A percentile compares a stretch with the other conserved stretches of the same genome.
phyloP scores from a whole-genome alignment of 2,113 vertebrate species.

The Microcebus lehilahytsara region DNA sequence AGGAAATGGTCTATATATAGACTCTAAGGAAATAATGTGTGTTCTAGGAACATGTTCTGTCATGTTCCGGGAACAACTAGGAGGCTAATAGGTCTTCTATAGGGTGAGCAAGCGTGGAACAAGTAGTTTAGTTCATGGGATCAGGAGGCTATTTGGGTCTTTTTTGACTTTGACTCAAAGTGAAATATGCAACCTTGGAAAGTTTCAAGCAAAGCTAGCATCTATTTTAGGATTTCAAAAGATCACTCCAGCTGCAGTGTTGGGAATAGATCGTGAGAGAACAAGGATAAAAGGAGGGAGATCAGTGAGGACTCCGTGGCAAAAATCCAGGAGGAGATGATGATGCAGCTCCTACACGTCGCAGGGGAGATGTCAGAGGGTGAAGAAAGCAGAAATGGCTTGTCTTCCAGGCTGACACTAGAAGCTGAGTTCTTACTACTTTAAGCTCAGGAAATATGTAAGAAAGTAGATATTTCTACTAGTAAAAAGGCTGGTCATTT shows the following conservation, averaged over 20 bases:
- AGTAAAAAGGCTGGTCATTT: not conserved
- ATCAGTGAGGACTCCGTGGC: not conserved
- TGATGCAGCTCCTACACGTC: accelerated
- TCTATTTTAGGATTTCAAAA: not conserved
- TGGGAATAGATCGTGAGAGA: not conserved
- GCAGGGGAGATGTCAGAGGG: not conserved
- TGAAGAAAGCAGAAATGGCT: not conserved
- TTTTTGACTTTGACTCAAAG: not conserved
- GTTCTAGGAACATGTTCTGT: not conserved
- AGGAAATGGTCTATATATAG: not conserved
- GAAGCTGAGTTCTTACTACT: not conserved
- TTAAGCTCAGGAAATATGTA: not conserved
- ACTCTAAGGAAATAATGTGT: not conserved
- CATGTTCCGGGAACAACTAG: not conserved
- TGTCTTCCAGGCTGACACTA: not conserved
- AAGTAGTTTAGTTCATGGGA: not conserved
- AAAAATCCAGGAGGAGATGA: not conserved
- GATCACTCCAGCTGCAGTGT: not conserved
- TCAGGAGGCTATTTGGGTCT: not conserved
- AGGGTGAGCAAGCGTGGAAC: not conserved
- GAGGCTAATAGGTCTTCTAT: not conserved
- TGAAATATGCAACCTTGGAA: not conserved
- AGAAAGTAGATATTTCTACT: not conserved
- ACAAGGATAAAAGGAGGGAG: not conserved
- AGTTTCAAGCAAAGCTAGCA: not conserved